A percentile compares a stretch with the other conserved stretches of the same genome.
Conservation (phyloP, 2,113 vertebrate genomes). For the Phaethornis superciliosus region DNA sequence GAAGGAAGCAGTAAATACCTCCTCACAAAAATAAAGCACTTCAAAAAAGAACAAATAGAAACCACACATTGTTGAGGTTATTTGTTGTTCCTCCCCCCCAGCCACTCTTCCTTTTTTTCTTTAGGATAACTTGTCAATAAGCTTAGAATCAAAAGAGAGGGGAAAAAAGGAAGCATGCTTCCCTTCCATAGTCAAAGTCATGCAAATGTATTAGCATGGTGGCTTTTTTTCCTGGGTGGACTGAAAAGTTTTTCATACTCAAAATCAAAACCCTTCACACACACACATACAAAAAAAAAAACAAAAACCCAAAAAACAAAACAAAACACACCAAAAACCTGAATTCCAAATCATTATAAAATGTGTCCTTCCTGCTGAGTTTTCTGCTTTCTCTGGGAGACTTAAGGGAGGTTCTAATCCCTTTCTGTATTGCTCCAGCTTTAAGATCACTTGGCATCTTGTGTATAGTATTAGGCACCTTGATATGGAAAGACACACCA, state of each 20-base stretch:
- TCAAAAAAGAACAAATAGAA: neutral
- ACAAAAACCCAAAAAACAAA: neutral
- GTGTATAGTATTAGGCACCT: conserved; percentile 13
- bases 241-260: conserved; percentile 41
- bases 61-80: neutral
- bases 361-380: neutral
- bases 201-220: neutral
- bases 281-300: neutral
- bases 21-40: conserved; percentile 30
- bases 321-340: neutral
- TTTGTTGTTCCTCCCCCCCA: conserved; percentile 5
- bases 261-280: neutral
- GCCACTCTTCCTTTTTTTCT: conserved; percentile 57
- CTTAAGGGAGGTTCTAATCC: conserved; percentile 43
- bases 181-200: neutral
- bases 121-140: conserved; percentile 66
- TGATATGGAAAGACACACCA: conserved; percentile 50
- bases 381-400: conserved; percentile 29
- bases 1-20: conserved; percentile 19
- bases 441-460: conserved; percentile 41
- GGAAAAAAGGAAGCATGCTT: neutral
- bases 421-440: conserved; percentile 29
- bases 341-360: conserved; percentile 28
- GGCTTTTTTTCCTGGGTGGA: neutral
- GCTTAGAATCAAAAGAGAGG: conserved; percentile 45